These are phyloP conservation scores for Lycocerus yunnanus DNA, from an alignment of 2,888 invertebrate species.

Conservation along the genomic window DNA sequence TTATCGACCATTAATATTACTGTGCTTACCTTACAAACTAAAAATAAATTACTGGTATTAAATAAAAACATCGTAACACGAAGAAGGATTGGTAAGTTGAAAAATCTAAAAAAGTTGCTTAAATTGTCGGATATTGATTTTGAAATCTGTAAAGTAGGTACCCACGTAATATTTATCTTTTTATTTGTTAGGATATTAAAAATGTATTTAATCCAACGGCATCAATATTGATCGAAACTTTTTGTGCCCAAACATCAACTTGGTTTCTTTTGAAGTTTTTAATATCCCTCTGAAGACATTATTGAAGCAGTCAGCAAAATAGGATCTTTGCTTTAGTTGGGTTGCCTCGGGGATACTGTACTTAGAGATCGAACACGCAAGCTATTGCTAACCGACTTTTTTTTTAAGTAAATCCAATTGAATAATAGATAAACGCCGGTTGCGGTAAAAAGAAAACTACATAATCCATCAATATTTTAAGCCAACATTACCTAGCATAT, in stretches of 20 bases:
- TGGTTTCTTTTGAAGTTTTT: conserved; percentile 21
- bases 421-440: background rate
- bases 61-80: background rate
- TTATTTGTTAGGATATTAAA: conserved; percentile 10
- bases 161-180: background rate
- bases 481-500: background rate
- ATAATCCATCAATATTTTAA: background rate
- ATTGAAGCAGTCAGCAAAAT: conserved; percentile 4
- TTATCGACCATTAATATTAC: background rate
- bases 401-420: background rate
- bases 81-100: background rate
- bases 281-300: conserved; percentile 20
- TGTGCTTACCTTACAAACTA: background rate
- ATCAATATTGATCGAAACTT: conserved; percentile 6
- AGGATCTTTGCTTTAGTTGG: background rate
- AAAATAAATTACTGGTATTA: background rate
- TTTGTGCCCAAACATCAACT: conserved; percentile 7
- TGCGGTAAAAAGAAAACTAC: background rate
- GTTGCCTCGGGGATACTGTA: conserved; percentile 9
- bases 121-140: background rate
- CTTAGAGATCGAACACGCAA: conserved; percentile 11
- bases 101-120: background rate
- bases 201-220: conserved; percentile 13
- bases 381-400: background rate
- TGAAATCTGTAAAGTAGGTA: background rate